phyloP scores from a whole-genome alignment of 92 coral and sea anemone species.

The Meandrina meandrites region DNA sequence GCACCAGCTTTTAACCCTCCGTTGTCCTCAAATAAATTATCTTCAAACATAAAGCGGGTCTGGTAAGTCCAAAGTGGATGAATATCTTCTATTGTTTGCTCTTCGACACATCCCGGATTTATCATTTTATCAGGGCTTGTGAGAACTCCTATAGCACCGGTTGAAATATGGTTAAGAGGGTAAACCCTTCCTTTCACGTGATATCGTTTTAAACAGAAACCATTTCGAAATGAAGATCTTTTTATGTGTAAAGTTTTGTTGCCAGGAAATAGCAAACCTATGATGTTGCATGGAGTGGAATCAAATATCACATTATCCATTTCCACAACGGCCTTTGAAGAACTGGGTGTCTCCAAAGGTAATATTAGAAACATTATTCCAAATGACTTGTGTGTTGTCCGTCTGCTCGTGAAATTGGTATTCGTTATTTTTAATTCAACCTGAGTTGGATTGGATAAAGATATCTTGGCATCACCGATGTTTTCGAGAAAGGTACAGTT shows the following conservation, averaged over 20 bases:
- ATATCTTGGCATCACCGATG: background rate
- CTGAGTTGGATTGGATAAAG: background rate
- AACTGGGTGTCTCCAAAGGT: background rate
- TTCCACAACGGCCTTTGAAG: background rate
- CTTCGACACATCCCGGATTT: background rate
- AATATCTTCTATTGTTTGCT: background rate
- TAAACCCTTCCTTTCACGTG: too few species aligned
- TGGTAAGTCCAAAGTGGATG: constrained; percentile 49
- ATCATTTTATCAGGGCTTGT: background rate
- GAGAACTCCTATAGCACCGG: constrained; percentile 28
- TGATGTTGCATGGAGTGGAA: background rate
- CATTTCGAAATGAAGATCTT: background rate
- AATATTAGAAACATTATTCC: background rate
- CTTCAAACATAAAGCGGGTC: constrained; percentile 28
- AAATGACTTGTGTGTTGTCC: background rate
- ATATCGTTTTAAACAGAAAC: background rate
- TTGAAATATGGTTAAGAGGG: background rate
- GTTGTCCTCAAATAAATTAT: constrained; percentile 43
- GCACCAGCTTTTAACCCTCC: constrained; percentile 36
- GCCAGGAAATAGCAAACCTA: background rate
- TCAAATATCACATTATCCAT: background rate
- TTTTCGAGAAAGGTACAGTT: background rate
- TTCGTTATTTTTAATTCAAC: background rate
- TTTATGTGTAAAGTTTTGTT: background rate
- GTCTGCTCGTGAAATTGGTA: background rate